A percentile compares a stretch with the other conserved stretches of the same genome.
Evolutionary conservation across 2,888 invertebrate genomes (phyloP).

Genomic region (Micoletzkya japonica): DNA sequence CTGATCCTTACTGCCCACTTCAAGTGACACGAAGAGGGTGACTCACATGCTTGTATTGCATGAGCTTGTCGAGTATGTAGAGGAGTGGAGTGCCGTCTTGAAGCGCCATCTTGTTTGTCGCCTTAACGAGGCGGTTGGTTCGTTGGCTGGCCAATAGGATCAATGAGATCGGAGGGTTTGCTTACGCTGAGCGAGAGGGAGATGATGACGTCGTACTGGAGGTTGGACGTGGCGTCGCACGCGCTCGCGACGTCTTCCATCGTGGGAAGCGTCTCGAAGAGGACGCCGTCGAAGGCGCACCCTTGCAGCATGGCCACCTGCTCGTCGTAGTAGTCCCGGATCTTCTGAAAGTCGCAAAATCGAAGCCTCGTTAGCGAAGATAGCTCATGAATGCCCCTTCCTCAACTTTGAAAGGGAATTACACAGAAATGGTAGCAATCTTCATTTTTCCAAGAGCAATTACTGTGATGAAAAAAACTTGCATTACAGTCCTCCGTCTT

Average conservation of each 20-base stretch:
- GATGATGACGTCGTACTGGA: background rate
- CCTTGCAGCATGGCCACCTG: background rate
- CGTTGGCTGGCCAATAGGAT: background rate
- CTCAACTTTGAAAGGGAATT: background rate
- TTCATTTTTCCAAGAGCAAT: background rate
- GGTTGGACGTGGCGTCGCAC: background rate
- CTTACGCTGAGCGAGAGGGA: background rate
- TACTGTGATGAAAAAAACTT: background rate
- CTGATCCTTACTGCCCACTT: too few relatives aligned
- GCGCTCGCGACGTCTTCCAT: conserved; percentile 7
- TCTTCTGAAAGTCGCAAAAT: background rate
- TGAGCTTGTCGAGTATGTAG: background rate
- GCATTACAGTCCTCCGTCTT: background rate
- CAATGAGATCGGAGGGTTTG: background rate
- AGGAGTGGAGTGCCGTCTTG: conserved; percentile 6
- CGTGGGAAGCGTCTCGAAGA: conserved; percentile 21
- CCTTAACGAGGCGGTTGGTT: background rate
- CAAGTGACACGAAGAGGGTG: too few relatives aligned
- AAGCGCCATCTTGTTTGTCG: background rate
- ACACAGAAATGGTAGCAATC: too few relatives aligned
- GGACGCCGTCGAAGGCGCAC: background rate
- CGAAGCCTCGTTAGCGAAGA: background rate
- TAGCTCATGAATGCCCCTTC: background rate
- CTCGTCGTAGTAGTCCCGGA: conserved; percentile 1
- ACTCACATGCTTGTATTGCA: background rate